These are phyloP conservation scores for Orchestes rusci DNA, from an alignment of 2,888 invertebrate species.

Conservation along the genomic window DNA sequence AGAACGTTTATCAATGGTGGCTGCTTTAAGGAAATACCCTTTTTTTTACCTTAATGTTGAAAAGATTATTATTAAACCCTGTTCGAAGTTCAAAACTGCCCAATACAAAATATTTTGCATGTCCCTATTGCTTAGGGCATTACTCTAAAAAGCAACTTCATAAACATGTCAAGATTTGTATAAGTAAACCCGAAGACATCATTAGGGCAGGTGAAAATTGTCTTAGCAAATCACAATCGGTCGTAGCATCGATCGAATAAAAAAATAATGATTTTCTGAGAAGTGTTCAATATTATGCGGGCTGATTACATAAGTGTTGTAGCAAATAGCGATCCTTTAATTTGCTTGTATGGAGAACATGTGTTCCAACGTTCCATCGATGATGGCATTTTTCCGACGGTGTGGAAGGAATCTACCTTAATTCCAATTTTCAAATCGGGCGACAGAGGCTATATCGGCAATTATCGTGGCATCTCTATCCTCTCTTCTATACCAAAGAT, in stretches of 20 bases:
- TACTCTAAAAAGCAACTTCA: constrained; percentile 18
- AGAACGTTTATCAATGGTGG: constrained; percentile 17
- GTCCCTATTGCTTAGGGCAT: constrained; percentile 23
- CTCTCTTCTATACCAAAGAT: no score
- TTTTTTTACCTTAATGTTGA: constrained; percentile 14
- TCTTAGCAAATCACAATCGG: constrained; percentile 20
- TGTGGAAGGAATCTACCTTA: no score
- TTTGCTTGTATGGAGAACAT: constrained; percentile 26
- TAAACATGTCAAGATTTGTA: constrained; percentile 24
- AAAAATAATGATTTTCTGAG: constrained; percentile 18
- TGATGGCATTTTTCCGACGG: no score
- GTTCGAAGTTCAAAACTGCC: constrained; percentile 19
- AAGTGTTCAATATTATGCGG: constrained; percentile 27
- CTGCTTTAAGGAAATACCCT: constrained; percentile 15
- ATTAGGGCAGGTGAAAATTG: constrained; percentile 15
- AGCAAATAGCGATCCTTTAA: constrained; percentile 26
- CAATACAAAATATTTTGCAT: constrained; percentile 20
- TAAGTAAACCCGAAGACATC: constrained; percentile 13
- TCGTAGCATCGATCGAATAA: no score
- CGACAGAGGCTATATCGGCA: no score
- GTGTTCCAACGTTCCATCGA: constrained; percentile 21
- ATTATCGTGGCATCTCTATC: no score
- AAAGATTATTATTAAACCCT: constrained; percentile 20
- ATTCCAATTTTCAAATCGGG: no score
- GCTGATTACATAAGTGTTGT: constrained; percentile 25